Base-by-base conservation (phyloP, 2,888 invertebrate genomes). In the Leucozona laternaria region DNA sequence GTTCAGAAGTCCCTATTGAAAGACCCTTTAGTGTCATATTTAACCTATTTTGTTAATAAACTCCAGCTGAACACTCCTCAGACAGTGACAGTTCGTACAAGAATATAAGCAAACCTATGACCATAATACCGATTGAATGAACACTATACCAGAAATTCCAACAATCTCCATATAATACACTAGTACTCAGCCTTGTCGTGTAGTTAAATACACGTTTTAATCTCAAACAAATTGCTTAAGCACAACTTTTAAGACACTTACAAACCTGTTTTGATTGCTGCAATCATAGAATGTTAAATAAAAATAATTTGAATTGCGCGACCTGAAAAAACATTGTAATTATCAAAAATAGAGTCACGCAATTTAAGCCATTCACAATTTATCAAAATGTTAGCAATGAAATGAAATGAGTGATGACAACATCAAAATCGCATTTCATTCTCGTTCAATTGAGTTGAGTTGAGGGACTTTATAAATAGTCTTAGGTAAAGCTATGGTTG, bases 311-410 rank as follows among this genome's bases (percentile, higher is more conserved):
- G 22, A 22, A 50, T 68, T 20, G 13, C 48, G 13, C 37, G 15
- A 68, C 48, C 31, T 48, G 22, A 31, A 31, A 37, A 17, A 50
- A 34, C 50, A 68, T 53, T 17, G 62, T 62, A 43, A 62, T 34
- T 50, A 34, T 20, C 50, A 20, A 22, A 22, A 34, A 20, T 15
- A 22, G 50, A 68, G 68, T 68, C 68, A 68, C 68, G 68, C 68
- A 68, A 68, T 22, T 50, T 20, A 50, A 22, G 50, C 50, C 15
- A 68, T 68, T 68, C 68, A 68, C 68, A 68, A 50, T 50, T 50
- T 68, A 34, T 50, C 68, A 50, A 68, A 48, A 68, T 34, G 68
- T 37, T 64, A 31, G 45, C 64, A 45, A 64, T 45, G 8, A 64
- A 64, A 43, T 13, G 15, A 62, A 62, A 62, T 62, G 43, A 62